A percentile compares a stretch with the other conserved stretches of the same genome.
Evolutionary conservation across 2,797 vertebrate species (phyloP).

Genomic region (Pipistrellus nathusii): DNA sequence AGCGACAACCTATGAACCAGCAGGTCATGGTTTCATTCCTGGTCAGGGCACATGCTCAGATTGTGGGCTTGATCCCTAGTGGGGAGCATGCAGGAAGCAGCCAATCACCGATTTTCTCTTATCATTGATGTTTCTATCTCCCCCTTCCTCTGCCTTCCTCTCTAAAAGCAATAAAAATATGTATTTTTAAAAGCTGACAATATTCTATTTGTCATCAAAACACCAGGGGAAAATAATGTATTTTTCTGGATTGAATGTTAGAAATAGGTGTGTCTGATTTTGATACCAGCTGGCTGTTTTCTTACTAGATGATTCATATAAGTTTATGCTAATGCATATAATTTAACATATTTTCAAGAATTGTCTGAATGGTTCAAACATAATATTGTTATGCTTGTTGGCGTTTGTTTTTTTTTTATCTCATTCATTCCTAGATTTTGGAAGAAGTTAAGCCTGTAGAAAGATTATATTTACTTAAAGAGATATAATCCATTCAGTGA

Average conservation of each 20-base stretch:
- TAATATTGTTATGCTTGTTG: neutral
- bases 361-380: neutral
- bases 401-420: too few species aligned
- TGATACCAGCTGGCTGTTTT: neutral
- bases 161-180: too few species aligned
- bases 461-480: neutral
- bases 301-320: neutral
- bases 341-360: constrained; percentile 8
- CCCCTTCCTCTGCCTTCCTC: too few species aligned
- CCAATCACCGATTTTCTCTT: too few species aligned
- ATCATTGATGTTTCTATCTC: too few species aligned
- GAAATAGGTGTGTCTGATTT: neutral
- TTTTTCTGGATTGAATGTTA: neutral
- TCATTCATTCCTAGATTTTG: neutral
- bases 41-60: too few species aligned
- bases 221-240: neutral
- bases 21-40: too few species aligned
- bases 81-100: too few species aligned
- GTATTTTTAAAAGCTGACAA: neutral
- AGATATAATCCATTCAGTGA: neutral
- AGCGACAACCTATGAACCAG: too few species aligned
- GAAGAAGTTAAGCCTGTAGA: neutral
- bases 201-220: neutral
- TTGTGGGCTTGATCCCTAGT: too few species aligned
- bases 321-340: neutral